Evolutionary conservation across 2,113 vertebrate species (phyloP).

Genomic region (Pteropus alecto): DNA sequence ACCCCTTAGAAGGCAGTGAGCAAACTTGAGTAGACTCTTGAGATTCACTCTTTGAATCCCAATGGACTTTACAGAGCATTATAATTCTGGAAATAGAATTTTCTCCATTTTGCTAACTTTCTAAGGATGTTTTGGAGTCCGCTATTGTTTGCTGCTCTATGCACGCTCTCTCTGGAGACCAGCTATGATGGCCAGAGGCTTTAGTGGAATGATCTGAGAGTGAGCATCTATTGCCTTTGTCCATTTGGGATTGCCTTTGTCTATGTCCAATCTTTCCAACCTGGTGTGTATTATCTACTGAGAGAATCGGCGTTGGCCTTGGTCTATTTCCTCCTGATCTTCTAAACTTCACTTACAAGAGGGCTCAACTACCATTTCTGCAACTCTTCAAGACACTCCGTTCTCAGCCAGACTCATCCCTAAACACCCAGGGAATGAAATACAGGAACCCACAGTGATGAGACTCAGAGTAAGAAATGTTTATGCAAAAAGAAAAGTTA

Average conservation of each 20-base stretch:
- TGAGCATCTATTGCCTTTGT: background rate
- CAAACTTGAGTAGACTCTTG: background rate
- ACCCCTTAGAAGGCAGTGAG: background rate
- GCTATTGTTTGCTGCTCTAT: background rate
- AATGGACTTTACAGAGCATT: background rate
- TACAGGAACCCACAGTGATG: background rate
- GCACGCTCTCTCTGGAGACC: background rate
- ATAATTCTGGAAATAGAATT: background rate
- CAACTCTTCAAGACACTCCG: background rate
- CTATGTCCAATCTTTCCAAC: background rate
- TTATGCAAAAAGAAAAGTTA: background rate
- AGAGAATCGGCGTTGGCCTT: background rate
- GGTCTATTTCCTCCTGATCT: background rate
- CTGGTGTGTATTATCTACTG: background rate
- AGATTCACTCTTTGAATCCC: background rate
- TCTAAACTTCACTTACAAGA: background rate
- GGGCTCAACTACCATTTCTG: background rate
- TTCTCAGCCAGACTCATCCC: background rate
- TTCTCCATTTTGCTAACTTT: background rate
- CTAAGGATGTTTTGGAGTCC: background rate
- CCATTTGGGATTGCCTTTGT: background rate
- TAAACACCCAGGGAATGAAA: background rate
- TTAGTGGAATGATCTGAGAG: background rate
- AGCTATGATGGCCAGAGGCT: background rate
- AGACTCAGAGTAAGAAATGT: background rate